These are phyloP conservation scores for Eupithecia centaureata DNA, from an alignment of 2,888 invertebrate genomes.

Conservation along the genomic window DNA sequence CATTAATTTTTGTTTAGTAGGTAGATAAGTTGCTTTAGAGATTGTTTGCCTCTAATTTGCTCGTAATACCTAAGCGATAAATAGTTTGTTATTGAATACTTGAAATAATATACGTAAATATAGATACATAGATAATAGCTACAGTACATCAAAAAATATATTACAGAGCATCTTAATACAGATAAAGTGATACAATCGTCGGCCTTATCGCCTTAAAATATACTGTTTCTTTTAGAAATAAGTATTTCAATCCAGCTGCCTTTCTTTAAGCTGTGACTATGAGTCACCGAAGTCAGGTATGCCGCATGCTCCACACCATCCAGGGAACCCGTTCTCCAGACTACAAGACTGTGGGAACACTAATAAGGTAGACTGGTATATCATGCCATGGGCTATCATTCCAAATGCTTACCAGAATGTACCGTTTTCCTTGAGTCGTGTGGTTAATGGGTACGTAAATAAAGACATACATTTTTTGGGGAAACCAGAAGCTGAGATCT, in stretches of 20 bases:
- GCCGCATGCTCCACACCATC: slow-evolving; percentile 6
- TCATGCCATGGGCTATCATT: background rate
- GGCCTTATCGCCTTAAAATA: no score
- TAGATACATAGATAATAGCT: no score
- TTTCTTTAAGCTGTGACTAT: background rate
- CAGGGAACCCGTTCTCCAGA: slow-evolving; percentile 29
- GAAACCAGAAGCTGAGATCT: background rate
- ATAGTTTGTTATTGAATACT: no score
- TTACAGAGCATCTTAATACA: no score
- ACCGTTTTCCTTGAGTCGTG: slow-evolving; percentile 18
- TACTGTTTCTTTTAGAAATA: no score
- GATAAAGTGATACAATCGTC: no score
- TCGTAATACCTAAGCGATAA: no score
- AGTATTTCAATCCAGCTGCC: background rate
- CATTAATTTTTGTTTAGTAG: no score
- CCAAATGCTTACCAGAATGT: slow-evolving; percentile 17
- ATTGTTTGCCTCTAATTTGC: no score
- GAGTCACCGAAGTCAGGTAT: slow-evolving; percentile 29
- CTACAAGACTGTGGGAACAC: slow-evolving; percentile 28
- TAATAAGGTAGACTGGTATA: slow-evolving; percentile 1
- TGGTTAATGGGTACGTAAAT: background rate
- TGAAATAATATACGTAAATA: no score
- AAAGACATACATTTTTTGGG: background rate
- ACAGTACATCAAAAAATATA: no score
- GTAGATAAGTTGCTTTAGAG: no score